Base-by-base conservation (phyloP, 2,113 vertebrate species). In the Rhinoptilus africanus region DNA sequence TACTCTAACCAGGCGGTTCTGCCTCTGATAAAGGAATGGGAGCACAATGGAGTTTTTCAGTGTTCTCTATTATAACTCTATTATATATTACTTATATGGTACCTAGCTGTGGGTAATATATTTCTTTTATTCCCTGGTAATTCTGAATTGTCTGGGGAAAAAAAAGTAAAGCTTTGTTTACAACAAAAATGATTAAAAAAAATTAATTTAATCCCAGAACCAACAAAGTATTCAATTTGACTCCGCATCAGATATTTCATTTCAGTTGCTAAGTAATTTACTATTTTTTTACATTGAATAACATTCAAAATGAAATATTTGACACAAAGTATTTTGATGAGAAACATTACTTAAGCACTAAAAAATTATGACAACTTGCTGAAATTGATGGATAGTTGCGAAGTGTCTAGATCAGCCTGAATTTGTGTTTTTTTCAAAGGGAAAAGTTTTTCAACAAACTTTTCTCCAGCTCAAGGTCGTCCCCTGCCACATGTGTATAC, bases 51-150 rank as follows among this genome's bases (percentile, higher is more conserved):
- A 51, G 39, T 79, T 96, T 88, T 85, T 63, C 81, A 78, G n/a
- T 75, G 78, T 68, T 95, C 12, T 54, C 69, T 82, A 26, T 95
- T 96, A 79, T 47, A 88, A 68, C 83, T 85, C 71, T 9, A 10
- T 84, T 86, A 60, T 92, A 82, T 92, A 48, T 96, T 93, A 69
- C 85, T 75, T 88, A 88, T 68, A 92, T 43, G 48, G 43, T 51
- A 75, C 85, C 74, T 76, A 39, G 34, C 62, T 68, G 23, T 8
- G 5, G 34, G 35, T 75, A 66, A 43, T 92, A 79, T 43, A 85
- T 95, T 95, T 93, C 24, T 79, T 90, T 94, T 90, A 85, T 85
- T 92, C 62, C 66, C 45, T 79, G 53, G 78, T 62, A 89, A 78
- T 88, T 90, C 18, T 1, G 37, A 96, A 60, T 64, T 89, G 71